Evolutionary conservation across 2,797 vertebrate genomes (phyloP), one percentile per base, ranked within the genome.

Genomic region (Ctenosaura bakeri): DNA sequence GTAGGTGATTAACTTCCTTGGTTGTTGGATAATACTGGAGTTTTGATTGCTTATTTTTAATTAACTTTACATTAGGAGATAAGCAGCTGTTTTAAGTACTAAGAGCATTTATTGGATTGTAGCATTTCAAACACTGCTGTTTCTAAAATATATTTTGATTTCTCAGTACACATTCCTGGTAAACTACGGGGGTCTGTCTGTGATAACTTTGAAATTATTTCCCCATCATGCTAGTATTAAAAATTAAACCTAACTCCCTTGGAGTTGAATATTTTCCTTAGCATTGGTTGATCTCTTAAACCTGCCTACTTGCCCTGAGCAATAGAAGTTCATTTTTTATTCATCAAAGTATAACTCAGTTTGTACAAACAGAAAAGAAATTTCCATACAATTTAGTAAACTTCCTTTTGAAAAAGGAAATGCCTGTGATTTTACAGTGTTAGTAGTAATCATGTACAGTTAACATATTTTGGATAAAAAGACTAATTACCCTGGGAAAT

Each of bases 21-120:
- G 92, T 92, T 95, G 74, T 89, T 88, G 78, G 86, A 91, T 95
- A 95, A 93, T 74, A 93, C 80, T 90, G 89, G 14, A 64, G 92
- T 62, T 94, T 95, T 83, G 12, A 4, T 92, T 54, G 87, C 74
- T 46, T 94, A 81, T 86, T 92, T 95, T 93, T 95, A 92, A 92
- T 95, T 91, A 96, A 94, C 79, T 92, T 85, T 91, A 94, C 76
- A 73, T 87, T 80, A 79, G 46, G 29, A 91, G 89, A 38, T 16
- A 94, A 59, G 73, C 56, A 89, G 76, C 91, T 96, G 91, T 59
- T 92, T 92, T 89, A 89, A 90, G 94, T 94, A 92, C 90, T 94
- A 95, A 95, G 91, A 94, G 50, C 90, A 93, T 93, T 96, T 96
- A 80, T 93, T 89, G 82, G 76, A 94, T 90, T 91, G 86, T 77